Evolutionary conservation across 2,888 invertebrate species (phyloP), one percentile per base, ranked within the genome.

Genomic region (Pollenia angustigena): DNA sequence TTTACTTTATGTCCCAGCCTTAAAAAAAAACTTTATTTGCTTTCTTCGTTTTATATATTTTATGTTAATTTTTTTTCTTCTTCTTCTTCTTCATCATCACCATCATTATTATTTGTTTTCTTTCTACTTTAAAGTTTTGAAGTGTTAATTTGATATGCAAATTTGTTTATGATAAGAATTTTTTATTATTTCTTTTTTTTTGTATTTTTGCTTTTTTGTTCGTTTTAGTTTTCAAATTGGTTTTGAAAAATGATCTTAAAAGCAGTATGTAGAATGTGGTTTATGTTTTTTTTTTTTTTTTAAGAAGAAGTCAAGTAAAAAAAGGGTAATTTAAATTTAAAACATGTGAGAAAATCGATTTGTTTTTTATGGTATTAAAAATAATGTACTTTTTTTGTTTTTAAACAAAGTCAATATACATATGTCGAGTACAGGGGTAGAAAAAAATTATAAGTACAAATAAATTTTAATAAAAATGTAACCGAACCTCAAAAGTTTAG

Each of bases 141-240:
- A 78, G 87, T 87, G 87, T 87, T 87, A 87, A 87, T 87, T 87
- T 84, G 76, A 81, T 87, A 87, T 87, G 81, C 78, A 87, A 87
- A 81, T 84, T 87, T 81, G 60, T 74, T 78, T 78, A 56, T 74
- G 84, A 81, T 87, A 76, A 81, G 84, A 87, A 81, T 84, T 54
- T 82, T 74, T 79, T 81, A 84, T 84, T 78, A 66, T 84, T 60
- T 81, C 74, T 62, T 44, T 23, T 23, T 23, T 23, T 23, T 23
- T 2, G 23, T 23, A 87, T 60, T 81, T 62, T 44, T 81, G n/a
- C 68, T 50, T 56, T 74, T 12, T 12, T 60, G n/a, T 66, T 42
- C 6, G 14, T 58, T 40, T n/a, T 44, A 50, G 69, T 82, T 76
- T 76, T 62, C 54, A 82, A 82, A 82, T 69, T 76, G 46, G 32